Percentiles rank a stretch among this genome's conserved stretches.
Evolutionary conservation across 2,888 invertebrate species (phyloP).

Genomic region (Junonia oenone): DNA sequence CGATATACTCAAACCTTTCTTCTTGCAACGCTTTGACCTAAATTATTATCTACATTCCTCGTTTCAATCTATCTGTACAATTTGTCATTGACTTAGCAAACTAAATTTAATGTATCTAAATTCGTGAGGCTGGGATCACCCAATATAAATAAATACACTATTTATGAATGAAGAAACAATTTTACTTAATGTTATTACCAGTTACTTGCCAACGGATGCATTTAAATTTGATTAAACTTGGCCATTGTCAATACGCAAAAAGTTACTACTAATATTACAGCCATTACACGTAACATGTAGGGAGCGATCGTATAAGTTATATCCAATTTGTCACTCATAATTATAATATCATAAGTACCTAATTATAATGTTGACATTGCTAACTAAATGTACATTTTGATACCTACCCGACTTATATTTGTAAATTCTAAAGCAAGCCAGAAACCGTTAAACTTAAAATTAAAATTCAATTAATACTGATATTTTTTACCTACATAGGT

Average conservation of each 20-base stretch:
- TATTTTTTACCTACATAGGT: too few relatives aligned
- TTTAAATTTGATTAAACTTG: background rate
- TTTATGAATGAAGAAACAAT: constrained; percentile 23
- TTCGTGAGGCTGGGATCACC: constrained; percentile 16
- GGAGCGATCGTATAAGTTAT: too few relatives aligned
- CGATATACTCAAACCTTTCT: constrained; percentile 20
- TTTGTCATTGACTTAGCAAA: constrained; percentile 33
- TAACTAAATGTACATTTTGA: background rate
- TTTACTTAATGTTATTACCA: background rate
- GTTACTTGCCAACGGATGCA: background rate
- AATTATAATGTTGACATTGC: too few relatives aligned
- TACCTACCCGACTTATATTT: background rate
- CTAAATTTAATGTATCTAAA: constrained; percentile 31
- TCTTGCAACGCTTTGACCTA: constrained; percentile 31
- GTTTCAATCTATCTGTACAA: constrained; percentile 34
- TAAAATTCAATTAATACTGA: too few relatives aligned
- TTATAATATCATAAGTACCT: too few relatives aligned
- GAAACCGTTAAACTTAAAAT: too few relatives aligned
- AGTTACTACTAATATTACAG: background rate
- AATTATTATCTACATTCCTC: constrained; percentile 43
- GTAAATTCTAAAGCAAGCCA: background rate
- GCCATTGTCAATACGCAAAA: background rate
- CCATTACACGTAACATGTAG: too few relatives aligned
- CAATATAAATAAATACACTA: constrained; percentile 12
- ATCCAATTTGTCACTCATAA: too few relatives aligned